These are phyloP conservation scores for Allacma fusca DNA, from an alignment of 2,888 invertebrate genomes.

Conservation along the genomic window DNA sequence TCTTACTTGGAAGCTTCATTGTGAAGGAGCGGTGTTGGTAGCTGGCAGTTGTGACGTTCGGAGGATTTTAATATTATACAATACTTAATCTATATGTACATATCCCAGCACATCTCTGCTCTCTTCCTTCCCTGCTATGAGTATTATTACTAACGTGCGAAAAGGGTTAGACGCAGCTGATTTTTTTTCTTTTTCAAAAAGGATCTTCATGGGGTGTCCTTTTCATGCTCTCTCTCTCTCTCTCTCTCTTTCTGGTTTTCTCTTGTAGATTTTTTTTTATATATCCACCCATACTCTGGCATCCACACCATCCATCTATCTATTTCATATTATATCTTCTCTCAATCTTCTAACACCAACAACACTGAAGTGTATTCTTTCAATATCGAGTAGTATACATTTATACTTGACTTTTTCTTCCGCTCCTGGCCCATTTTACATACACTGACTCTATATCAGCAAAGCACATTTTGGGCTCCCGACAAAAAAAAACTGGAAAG, in stretches of 20 bases:
- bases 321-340: constrained; percentile 40
- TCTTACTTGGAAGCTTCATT: background rate
- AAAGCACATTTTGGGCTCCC: too few relatives aligned
- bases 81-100: background rate
- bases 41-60: background rate
- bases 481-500: too few relatives aligned
- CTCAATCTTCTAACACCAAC: constrained; percentile 25
- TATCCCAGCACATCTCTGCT: background rate
- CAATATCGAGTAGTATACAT: constrained; percentile 20
- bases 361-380: constrained; percentile 29
- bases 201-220: constrained; percentile 46
- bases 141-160: constrained; percentile 51
- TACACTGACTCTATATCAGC: background rate
- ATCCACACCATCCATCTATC: constrained; percentile 38
- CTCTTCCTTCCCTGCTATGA: constrained; percentile 32
- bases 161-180: constrained; percentile 47
- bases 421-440: constrained; percentile 21
- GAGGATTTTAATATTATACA: constrained; percentile 45
- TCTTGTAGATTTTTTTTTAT: constrained; percentile 42
- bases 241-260: constrained; percentile 29
- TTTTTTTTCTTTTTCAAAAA: constrained; percentile 38
- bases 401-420: constrained; percentile 35
- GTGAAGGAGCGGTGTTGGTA: background rate
- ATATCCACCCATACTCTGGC: constrained; percentile 26
- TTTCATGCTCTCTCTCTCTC: constrained; percentile 38